Evolutionary conservation across 2,113 vertebrate species (phyloP).

Genomic region (Campylomormyrus tamandua): DNA sequence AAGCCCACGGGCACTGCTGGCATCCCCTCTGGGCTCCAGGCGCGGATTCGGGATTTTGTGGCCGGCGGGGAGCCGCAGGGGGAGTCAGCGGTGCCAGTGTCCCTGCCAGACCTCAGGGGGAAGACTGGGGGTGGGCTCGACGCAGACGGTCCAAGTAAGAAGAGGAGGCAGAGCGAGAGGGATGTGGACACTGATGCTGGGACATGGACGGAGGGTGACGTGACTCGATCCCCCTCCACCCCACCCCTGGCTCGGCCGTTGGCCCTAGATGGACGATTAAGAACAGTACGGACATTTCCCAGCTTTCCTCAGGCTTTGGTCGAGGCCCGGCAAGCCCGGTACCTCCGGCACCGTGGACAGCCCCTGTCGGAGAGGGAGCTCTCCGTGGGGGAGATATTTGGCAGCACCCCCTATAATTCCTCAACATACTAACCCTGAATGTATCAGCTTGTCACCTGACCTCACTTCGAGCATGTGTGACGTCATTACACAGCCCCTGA

Average conservation of each 20-base stretch:
- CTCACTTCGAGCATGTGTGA: neutral
- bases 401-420: slow-evolving; percentile 24
- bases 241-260: neutral
- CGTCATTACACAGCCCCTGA: neutral
- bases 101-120: slow-evolving; percentile 30
- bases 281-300: slow-evolving; percentile 38
- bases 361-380: slow-evolving; percentile 49
- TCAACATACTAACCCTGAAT: neutral
- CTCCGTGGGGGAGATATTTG: slow-evolving; percentile 44
- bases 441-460: neutral
- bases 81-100: neutral
- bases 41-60: slow-evolving; percentile 37
- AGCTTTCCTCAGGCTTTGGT: slow-evolving; percentile 47
- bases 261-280: slow-evolving; percentile 27
- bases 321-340: slow-evolving; percentile 54
- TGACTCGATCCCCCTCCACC: neutral
- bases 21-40: slow-evolving; percentile 32
- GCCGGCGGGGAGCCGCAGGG: slow-evolving; percentile 31
- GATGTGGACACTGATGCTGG: neutral
- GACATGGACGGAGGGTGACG: slow-evolving; percentile 19
- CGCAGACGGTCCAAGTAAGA: neutral
- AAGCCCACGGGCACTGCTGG: neutral
- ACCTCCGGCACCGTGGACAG: slow-evolving; percentile 52
- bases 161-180: slow-evolving; percentile 2
- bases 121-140: slow-evolving; percentile 6